Conservation (phyloP, 2,797 vertebrate species). For the Alfaro cultratus region DNA sequence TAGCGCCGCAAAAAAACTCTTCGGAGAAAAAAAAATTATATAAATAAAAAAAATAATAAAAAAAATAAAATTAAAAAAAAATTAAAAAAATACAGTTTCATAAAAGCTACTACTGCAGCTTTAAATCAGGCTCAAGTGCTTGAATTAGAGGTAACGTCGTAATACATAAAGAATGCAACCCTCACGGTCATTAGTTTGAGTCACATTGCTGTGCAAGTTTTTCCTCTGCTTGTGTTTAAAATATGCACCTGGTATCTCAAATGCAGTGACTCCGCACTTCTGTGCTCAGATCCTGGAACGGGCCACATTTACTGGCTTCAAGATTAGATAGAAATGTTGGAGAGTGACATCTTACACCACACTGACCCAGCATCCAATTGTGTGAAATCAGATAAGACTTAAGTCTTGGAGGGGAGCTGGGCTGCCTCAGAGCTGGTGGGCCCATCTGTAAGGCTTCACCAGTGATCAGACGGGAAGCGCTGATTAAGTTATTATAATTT, state of each 20-base stretch:
- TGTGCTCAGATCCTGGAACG: constrained; percentile 26
- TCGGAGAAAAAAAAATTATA: no score
- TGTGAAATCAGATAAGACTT: constrained; percentile 75
- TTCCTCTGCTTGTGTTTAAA: constrained; percentile 15
- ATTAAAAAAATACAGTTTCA: no score
- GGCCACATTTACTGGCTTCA: constrained; percentile 47
- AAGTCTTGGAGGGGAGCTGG: constrained; percentile 57
- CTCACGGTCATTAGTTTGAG: constrained; percentile 25
- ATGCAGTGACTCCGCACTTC: constrained; percentile 46
- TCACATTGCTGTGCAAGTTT: constrained; percentile 20
- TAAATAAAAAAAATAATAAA: no score
- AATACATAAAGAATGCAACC: constrained; percentile 33
- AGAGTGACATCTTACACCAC: constrained; percentile 61
- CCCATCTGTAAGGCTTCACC: constrained; percentile 60
- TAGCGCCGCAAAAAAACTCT: no score
- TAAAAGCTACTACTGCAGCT: no score
- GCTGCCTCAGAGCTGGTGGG: constrained; percentile 63
- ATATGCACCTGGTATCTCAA: constrained; percentile 40
- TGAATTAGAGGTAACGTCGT: constrained; percentile 17
- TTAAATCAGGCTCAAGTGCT: neutral
- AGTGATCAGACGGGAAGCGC: constrained; percentile 65
- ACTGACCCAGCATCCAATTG: constrained; percentile 69
- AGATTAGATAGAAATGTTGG: constrained; percentile 71
- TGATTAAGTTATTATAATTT: constrained; percentile 69
- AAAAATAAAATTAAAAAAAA: no score